Base-by-base conservation (phyloP, 2,113 vertebrate genomes). In the Erinaceus europaeus region DNA sequence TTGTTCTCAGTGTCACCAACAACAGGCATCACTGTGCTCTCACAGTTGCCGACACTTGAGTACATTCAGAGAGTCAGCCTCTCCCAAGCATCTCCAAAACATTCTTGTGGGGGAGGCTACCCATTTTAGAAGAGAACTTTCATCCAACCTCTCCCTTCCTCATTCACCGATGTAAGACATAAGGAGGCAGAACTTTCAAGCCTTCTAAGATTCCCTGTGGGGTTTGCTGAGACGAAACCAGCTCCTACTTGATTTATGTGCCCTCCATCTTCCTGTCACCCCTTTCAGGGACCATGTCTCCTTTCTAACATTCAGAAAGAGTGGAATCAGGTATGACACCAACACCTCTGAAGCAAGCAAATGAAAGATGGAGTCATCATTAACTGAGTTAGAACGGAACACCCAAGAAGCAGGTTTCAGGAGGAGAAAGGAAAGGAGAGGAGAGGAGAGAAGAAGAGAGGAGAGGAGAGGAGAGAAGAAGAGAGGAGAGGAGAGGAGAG, bases 1-100 rank as follows among this genome's bases (percentile, higher is more conserved):
- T 93, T 92, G 92, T 93, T 92, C 44, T 72, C 36, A 6, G 17
- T 75, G 64, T 88, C 78, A 78, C 61, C 46, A n/a, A 67, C 78
- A 86, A 38, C 77, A 73, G 57, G 14, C 40, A 77, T 59, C 29
- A 27, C 57, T 42, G 27, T 74, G 29, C 13, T 53, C 14, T 82
- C 36, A 42, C 17, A 20, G 29, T 52, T 78, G 53, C 69, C 74
- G 84, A 36, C 27, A 38, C 27, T 42, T 18, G 5, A 36, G 6
- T 57, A 20, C 71, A 55, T 69, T 84, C 86, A 46, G 23, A 85
- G 64, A 85, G 53, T 68, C 69, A 90, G 36, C 65, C 32, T 86
- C 38, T 90, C 38, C 44, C 57, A 83, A 74, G 78, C 10, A 46
- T n/a, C n/a, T 23, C 27, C 9, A 15, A 65, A 71, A 73, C 62